Base-by-base conservation (phyloP, 2,888 invertebrate species). In the Heliconius erato region DNA sequence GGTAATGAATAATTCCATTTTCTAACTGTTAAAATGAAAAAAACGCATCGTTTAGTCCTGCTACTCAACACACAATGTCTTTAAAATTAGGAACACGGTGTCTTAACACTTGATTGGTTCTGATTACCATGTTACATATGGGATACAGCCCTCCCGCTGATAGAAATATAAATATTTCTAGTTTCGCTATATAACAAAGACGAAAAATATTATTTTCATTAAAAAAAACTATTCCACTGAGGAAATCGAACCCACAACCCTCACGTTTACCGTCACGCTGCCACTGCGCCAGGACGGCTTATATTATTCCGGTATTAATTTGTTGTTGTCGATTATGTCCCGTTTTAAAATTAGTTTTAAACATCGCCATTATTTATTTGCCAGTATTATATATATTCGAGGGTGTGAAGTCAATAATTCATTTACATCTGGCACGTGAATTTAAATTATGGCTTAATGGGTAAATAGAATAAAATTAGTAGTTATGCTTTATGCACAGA, bases 361-460 rank as follows among this genome's bases (percentile, higher is more conserved):
- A 77, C 59, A 65, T 14, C 19, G 35, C n/a, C 19, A 40, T 80
- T 68, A 76, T 76, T 76, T 76, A 80, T 80, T 80, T 76, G 44
- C 12, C 12, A 76, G 68, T 23, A 68, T 68, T 68, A 28, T 74
- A 59, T 76, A 63, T 63, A n/a, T n/a, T 63, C 74, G n/a, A 68
- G 35, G 59, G 80, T 68, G 76, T 76, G 67, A 76, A 76, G 49
- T 80, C 76, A 80, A 80, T 76, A 68, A 80, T 69, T 74, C 67
- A 74, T 80, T 80, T 49, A 74, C 74, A 74, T 80, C 35, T 76
- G 80, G 40, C 44, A 65, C 35, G 67, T 28, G 74, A 74, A 80
- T 74, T 80, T 67, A 80, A 80, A 80, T 80, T 80, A 74, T 74
- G 28, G 67, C 74, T 80, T 80, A 74, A 35, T 32, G 32, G 35